A percentile compares a stretch with the other conserved stretches of the same genome.
Conservation (phyloP, 2,113 vertebrate species). For the Merops nubicus region DNA sequence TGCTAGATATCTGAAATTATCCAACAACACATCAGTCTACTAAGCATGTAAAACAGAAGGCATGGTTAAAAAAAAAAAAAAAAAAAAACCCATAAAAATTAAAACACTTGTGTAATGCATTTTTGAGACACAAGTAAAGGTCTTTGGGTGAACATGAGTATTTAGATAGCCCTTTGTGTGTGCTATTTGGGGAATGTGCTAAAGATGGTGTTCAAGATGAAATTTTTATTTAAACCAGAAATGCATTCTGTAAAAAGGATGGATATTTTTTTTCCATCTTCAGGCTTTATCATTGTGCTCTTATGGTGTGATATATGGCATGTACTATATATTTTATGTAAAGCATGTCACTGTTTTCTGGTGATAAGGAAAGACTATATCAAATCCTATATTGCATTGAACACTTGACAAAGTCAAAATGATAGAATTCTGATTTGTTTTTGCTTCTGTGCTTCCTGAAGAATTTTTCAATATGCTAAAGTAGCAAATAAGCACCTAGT, state of each 20-base stretch:
- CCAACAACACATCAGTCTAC: not conserved
- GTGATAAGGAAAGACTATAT: not conserved
- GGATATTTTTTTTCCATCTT: not conserved
- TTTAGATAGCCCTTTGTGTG: not conserved
- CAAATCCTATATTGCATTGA: not conserved
- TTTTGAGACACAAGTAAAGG: not conserved
- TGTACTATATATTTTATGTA: not conserved
- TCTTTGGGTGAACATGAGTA: not conserved
- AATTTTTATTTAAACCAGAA: not conserved
- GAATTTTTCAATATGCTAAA: not conserved
- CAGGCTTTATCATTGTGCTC: not conserved
- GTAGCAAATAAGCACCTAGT: not conserved
- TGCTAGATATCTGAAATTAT: constrained; percentile 57
- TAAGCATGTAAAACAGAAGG: not conserved
- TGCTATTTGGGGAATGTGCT: not conserved
- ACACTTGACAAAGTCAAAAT: not conserved
- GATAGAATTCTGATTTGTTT: rapidly evolving
- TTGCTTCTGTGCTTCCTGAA: not conserved
- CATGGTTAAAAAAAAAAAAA: not conserved
- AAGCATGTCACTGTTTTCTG: not conserved
- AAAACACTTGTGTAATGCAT: not conserved
- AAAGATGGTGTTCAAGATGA: not conserved
- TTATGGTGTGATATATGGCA: not conserved
- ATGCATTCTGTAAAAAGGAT: not conserved
- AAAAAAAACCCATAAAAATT: not conserved